These are phyloP conservation scores for Hydrochoerus hydrochaeris DNA, from an alignment of 2,113 vertebrate genomes.

Conservation along the genomic window DNA sequence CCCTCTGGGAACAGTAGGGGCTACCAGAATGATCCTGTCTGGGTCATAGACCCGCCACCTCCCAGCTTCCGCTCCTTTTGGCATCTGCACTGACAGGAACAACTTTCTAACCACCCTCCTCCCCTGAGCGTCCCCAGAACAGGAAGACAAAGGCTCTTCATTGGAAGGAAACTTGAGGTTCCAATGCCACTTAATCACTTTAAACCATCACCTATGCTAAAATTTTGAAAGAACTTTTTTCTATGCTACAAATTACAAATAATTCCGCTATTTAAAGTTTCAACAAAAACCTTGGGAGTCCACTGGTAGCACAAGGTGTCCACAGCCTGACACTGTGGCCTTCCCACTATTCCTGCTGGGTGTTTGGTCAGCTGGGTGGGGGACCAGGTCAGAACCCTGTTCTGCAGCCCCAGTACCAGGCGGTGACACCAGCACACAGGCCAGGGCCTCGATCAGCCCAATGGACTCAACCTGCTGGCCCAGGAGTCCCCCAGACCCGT, in stretches of 20 bases:
- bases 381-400: conserved; percentile 37
- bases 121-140: conserved; percentile 28
- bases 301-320: background rate
- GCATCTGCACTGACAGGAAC: background rate
- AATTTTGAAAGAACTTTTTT: conserved; percentile 36
- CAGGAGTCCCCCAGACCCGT: background rate
- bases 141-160: background rate
- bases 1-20: background rate
- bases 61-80: background rate
- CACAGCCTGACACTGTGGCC: background rate
- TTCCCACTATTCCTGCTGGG: background rate
- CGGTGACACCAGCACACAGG: conserved; percentile 17
- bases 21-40: background rate
- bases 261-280: conserved; percentile 68
- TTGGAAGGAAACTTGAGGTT: conserved; percentile 5
- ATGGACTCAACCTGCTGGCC: conserved; percentile 66
- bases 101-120: background rate
- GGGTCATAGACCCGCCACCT: background rate
- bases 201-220: conserved; percentile 60
- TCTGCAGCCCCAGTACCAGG: conserved; percentile 9
- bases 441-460: background rate
- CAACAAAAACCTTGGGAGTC: conserved; percentile 39
- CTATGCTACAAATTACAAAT: conserved; percentile 70
- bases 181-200: conserved; percentile 33
- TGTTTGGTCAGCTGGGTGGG: conserved; percentile 68